phyloP scores from a whole-genome alignment of 2,888 invertebrate genomes.

The Dromius quadrimaculatus region DNA sequence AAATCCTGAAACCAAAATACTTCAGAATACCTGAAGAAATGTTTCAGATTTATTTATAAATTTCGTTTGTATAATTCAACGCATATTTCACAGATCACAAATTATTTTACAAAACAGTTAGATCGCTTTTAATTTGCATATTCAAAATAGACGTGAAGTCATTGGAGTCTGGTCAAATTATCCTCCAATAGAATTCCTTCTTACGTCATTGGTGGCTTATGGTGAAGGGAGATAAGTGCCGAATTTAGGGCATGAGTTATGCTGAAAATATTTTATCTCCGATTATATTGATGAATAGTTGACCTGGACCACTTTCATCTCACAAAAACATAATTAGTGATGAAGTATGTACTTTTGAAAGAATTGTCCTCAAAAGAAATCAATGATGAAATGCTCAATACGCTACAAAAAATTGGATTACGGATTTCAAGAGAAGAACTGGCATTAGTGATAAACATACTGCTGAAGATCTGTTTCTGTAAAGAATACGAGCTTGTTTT shows the following conservation, averaged over 20 bases:
- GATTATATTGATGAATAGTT: slow-evolving; percentile 11
- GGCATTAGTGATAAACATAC: too few relatives aligned
- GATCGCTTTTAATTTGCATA: slow-evolving; percentile 22
- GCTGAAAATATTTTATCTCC: neutral
- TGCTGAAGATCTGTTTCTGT: too few relatives aligned
- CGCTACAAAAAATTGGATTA: too few relatives aligned
- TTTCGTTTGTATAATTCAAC: slow-evolving; percentile 24
- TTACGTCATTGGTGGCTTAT: slow-evolving; percentile 16
- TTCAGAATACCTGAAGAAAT: slow-evolving; percentile 17
- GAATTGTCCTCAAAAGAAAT: too few relatives aligned
- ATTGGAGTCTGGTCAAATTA: slow-evolving; percentile 33
- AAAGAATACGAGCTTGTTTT: too few relatives aligned
- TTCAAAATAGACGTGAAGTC: slow-evolving; percentile 33
- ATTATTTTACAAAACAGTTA: slow-evolving; percentile 24
- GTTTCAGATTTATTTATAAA: slow-evolving; percentile 37
- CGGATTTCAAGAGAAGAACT: too few relatives aligned
- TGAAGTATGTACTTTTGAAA: too few relatives aligned
- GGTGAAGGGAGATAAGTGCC: neutral
- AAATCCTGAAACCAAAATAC: slow-evolving; percentile 30
- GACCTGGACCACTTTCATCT: too few relatives aligned
- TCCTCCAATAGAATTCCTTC: slow-evolving; percentile 25
- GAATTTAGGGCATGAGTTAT: slow-evolving; percentile 18
- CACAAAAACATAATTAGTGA: too few relatives aligned
- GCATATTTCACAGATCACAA: slow-evolving; percentile 10
- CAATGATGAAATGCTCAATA: too few relatives aligned